Evolutionary conservation across 2,888 invertebrate species (phyloP), one percentile per base, ranked within the genome.

Genomic region (Chouioia cunea): DNA sequence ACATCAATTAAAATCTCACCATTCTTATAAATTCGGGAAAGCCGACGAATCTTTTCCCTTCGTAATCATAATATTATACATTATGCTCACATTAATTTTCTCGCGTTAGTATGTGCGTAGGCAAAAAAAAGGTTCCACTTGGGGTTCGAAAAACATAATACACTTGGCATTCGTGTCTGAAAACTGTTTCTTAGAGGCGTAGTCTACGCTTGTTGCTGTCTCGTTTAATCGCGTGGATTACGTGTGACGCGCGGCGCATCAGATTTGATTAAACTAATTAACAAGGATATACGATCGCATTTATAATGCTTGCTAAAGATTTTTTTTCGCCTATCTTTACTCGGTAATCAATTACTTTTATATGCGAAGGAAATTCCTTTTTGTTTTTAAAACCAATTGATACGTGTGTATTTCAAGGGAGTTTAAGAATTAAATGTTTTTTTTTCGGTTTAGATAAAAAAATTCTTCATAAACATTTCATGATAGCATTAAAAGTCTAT

Each of bases 191-290:
- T 66, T 62, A 70, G 14, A 54, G 18, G n/a, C 57, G 47, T 27
- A 47, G 52, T 22, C 27, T n/a, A 20, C 20, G 43, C 23, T 20
- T 3, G 27, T 27, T 4, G 6, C n/a, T 4, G 14, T 14, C 54
- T 14, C 56, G 50, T 36, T 67, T 67, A 59, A 71, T 63, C 58
- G 56, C 20, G n/a, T 50, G 67, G 54, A 71, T 67, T 67, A 54
- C 63, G 23, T 43, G 53, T 46, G 18, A 23, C 27, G 43, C 8
- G 18, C 27, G 54, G 54, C n/a, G 43, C 63, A 59, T 64, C 64
- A 60, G 71, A 71, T 68, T 71, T 64, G 67, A 71, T 71, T 67
- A 71, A 50, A 44, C 58, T 68, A 53, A 71, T 64, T 53, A 67
- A 64, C 36, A 58, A 53, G 63, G 71, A 67, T 66, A 53, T 63